Percentiles rank a stretch among this genome's conserved stretches.
Conservation (phyloP, 2,797 vertebrate species). For the Spinus pinus region DNA sequence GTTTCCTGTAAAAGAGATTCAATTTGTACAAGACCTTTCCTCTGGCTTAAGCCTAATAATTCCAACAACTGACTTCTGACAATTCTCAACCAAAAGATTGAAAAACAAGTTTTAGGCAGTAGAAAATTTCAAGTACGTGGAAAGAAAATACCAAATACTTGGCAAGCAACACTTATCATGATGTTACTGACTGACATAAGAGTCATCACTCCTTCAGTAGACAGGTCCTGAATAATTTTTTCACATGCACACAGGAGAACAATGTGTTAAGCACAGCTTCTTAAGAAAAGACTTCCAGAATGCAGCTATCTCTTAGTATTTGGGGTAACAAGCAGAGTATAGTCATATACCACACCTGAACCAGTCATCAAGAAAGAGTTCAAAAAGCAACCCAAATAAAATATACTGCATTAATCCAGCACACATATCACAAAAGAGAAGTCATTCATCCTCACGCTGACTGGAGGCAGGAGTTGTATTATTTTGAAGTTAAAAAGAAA, state of each 20-base stretch:
- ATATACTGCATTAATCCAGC: not conserved
- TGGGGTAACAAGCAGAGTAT: not conserved
- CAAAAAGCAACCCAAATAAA: constrained; percentile 9
- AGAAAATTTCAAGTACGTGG: not conserved
- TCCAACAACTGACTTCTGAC: not conserved
- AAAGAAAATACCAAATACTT: not conserved
- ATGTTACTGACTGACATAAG: not conserved
- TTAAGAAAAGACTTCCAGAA: not conserved
- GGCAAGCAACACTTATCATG: not conserved
- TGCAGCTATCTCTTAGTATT: not conserved
- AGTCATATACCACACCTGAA: not conserved
- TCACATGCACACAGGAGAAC: not conserved
- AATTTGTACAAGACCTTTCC: not conserved
- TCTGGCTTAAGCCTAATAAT: not conserved
- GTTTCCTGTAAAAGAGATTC: not conserved
- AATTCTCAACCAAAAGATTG: not conserved
- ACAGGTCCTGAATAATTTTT: not conserved
- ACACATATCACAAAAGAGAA: not conserved
- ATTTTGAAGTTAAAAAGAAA: constrained; percentile 42
- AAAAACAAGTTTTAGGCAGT: not conserved
- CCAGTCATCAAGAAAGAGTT: not conserved
- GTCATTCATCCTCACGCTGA: constrained; percentile 5
- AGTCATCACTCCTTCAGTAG: not conserved
- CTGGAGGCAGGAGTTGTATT: constrained; percentile 7
- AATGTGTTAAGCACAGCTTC: not conserved